A percentile compares a stretch with the other conserved stretches of the same genome.
Evolutionary conservation across 1,140 invertebrate genomes (phyloP).

Genomic region (Bombus sibiricus): DNA sequence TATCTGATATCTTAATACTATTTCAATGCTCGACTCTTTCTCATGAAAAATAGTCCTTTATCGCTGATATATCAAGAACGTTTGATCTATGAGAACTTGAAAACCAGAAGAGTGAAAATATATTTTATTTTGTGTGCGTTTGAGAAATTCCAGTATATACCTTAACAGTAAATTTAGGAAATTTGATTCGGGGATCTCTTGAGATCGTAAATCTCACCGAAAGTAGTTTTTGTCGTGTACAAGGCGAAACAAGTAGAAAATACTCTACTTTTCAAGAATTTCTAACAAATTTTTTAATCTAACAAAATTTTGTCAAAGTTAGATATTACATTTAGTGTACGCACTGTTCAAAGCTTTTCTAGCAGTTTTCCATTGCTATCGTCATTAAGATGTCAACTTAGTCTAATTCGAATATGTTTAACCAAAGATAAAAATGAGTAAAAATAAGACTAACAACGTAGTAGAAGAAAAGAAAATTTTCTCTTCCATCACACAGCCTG

Average conservation of each 20-base stretch:
- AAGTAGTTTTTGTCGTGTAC: slow-evolving; percentile 2
- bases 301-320: neutral
- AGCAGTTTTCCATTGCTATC: neutral
- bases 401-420: neutral
- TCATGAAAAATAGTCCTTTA: slow-evolving; percentile 47
- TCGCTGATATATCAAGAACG: slow-evolving; percentile 8
- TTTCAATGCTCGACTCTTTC: neutral
- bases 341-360: neutral
- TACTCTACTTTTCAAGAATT: neutral
- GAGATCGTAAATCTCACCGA: neutral
- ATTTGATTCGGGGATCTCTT: slow-evolving; percentile 6
- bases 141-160: slow-evolving; percentile 43
- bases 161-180: slow-evolving; percentile 34
- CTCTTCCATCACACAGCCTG: slow-evolving; percentile 2
- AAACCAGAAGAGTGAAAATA: slow-evolving; percentile 33
- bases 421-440: neutral
- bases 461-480: neutral
- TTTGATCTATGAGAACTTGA: neutral
- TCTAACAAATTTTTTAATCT: no score
- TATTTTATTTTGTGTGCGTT: slow-evolving; percentile 54
- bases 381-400: neutral
- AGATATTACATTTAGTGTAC: neutral
- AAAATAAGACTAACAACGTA: neutral
- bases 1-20: slow-evolving; percentile 21
- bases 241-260: neutral